Evolutionary conservation across 2,113 vertebrate species (phyloP).

Genomic region (Pterocles burchelli): DNA sequence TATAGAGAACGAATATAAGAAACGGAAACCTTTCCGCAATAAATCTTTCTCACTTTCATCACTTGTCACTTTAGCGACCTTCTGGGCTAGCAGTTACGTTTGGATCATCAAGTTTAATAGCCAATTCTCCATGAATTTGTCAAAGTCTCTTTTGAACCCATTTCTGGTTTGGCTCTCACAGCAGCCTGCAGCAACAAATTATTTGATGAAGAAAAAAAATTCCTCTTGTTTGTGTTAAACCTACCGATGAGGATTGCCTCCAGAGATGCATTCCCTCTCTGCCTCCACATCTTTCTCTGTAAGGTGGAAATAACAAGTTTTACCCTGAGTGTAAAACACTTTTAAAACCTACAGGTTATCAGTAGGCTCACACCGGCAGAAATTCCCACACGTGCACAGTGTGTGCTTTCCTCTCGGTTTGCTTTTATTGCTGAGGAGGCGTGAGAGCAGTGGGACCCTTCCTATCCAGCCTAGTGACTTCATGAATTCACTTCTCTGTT

Average conservation of each 20-base stretch:
- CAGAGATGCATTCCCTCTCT: neutral
- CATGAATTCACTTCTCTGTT: neutral
- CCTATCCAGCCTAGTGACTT: neutral
- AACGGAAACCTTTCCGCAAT: neutral
- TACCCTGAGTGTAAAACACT: neutral
- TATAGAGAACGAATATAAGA: neutral
- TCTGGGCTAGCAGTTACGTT: neutral
- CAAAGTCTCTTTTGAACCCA: neutral
- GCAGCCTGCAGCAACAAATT: neutral
- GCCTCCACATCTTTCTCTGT: neutral
- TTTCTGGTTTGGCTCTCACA: neutral
- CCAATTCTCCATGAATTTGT: neutral
- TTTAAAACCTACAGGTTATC: neutral
- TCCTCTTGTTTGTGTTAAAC: neutral
- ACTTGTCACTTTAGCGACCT: neutral
- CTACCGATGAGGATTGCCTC: neutral
- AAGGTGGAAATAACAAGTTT: neutral
- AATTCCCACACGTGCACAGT: rapidly evolving
- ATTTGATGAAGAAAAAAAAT: neutral
- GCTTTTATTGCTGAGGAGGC: neutral
- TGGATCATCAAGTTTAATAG: neutral
- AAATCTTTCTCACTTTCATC: neutral
- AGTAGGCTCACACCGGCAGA: rapidly evolving
- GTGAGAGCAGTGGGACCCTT: neutral
- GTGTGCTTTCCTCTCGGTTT: neutral